phyloP scores from a whole-genome alignment of 2,888 invertebrate genomes.

The Phalangium opilio region DNA sequence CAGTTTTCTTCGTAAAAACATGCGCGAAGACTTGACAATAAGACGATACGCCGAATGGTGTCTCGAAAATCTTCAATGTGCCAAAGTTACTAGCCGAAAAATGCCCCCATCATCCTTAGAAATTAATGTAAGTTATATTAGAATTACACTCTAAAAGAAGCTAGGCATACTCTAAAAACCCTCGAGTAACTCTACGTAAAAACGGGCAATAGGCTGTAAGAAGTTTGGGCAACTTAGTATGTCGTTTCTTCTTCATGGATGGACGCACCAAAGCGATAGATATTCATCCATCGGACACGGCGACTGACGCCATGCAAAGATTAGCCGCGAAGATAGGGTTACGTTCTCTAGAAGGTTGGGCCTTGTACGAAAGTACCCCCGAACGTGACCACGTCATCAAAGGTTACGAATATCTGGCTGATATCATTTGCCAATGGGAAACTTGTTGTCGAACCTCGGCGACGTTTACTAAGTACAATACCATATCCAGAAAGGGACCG shows the following conservation, averaged over 20 bases:
- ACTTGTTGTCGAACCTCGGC: conserved; percentile 32
- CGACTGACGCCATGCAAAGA: conserved; percentile 72
- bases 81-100: conserved; percentile 60
- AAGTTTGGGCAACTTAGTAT: conserved; percentile 75
- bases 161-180: not conserved
- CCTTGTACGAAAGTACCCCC: conserved; percentile 58
- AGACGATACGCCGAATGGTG: conserved; percentile 86
- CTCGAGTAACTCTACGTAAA: too few species aligned
- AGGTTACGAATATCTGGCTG: conserved; percentile 79
- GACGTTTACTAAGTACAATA: conserved; percentile 23
- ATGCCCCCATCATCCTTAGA: conserved; percentile 82
- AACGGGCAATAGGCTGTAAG: conserved; percentile 72
- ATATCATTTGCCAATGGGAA: conserved; percentile 90
- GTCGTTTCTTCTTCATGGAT: conserved; percentile 81
- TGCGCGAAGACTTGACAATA: conserved; percentile 47
- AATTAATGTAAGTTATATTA: conserved; percentile 53
- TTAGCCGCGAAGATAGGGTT: conserved; percentile 71
- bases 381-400: conserved; percentile 79
- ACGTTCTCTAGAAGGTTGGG: conserved; percentile 77
- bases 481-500: conserved; percentile 20
- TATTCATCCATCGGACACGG: conserved; percentile 86
- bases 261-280: conserved; percentile 88
- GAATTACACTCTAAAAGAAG: not conserved
- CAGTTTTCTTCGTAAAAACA: conserved; percentile 54
- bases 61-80: conserved; percentile 76